Evolutionary conservation across 2,888 invertebrate genomes (phyloP), one percentile per base, ranked within the genome.

Genomic region (Dolichopus griseipennis): DNA sequence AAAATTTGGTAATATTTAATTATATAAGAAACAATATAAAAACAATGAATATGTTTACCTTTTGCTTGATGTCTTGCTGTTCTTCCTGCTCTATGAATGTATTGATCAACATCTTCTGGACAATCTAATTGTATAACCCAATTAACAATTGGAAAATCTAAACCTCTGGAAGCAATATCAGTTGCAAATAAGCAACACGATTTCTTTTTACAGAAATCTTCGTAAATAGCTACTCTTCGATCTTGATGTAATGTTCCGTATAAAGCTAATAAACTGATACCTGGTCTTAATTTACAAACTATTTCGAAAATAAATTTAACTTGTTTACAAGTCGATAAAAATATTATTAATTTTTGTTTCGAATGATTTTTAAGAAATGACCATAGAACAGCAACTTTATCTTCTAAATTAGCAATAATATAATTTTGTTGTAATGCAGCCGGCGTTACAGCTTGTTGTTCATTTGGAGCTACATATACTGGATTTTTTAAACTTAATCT

Each of bases 81-180:
- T 69, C 95, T 84, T 4, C 95, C 95, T 7, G 90, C 95, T 70
- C 99, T 85, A 80, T 99, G 99, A 73, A 99, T 96, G 76, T 99
- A 99, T 4, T 97, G 95, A 68, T 92, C 92, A 0, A 91, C 90
- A 84, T 97, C 93, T 82, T 97, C 96, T 0, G 99, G 98, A 80
- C 98, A 98, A 80, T 99, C 99, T 79, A 93, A 85, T 80, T 99
- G 99, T 69, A 99, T 86, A 0, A 99, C 98, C 98, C 98, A 99
- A 82, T 98, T 91, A 0, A 99, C 94, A 69, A 86, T 85, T 0
- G 97, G 97, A 79, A 99, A 98, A 83, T 99, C 98, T 77, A 86
- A 83, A 1, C 97, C 98, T 75, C 98, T 85, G 0, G 97, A 92
- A n/a, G 97, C 98, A 75, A 99, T 87, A 83, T 99, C 98, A 8